phyloP scores from a whole-genome alignment of 2,888 invertebrate species.

The Drosophila monieri region DNA sequence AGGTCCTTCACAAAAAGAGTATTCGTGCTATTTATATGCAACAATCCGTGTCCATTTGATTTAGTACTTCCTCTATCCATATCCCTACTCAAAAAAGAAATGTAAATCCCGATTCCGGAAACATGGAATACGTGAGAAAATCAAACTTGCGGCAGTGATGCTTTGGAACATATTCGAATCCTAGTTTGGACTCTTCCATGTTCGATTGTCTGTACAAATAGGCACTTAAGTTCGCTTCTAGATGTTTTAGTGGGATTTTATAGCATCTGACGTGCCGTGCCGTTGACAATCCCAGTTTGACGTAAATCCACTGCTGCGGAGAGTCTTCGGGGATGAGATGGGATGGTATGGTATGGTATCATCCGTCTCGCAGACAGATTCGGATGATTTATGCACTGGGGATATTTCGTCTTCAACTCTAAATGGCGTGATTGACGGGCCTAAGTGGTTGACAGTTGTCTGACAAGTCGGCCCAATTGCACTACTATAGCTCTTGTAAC shows the following conservation, averaged over 20 bases:
- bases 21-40: too few species aligned
- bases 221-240: slow-evolving; percentile 70
- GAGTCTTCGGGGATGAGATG: slow-evolving; percentile 12
- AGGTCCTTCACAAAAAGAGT: background rate
- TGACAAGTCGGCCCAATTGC: slow-evolving; percentile 79
- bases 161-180: slow-evolving; percentile 38
- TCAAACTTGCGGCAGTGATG: slow-evolving; percentile 60
- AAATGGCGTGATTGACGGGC: slow-evolving; percentile 82
- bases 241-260: slow-evolving; percentile 71
- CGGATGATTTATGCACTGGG: slow-evolving; percentile 73
- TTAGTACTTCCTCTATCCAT: background rate
- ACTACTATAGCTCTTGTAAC: slow-evolving; percentile 58
- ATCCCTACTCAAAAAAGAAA: slow-evolving; percentile 35
- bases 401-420: slow-evolving; percentile 57
- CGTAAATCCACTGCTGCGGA: slow-evolving; percentile 62
- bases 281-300: slow-evolving; percentile 81
- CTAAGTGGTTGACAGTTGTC: slow-evolving; percentile 83
- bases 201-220: slow-evolving; percentile 49
- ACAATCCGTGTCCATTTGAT: background rate
- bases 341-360: slow-evolving; percentile 20
- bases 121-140: slow-evolving; percentile 84
- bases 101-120: slow-evolving; percentile 65
- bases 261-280: slow-evolving; percentile 71
- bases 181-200: slow-evolving; percentile 46
- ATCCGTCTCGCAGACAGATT: slow-evolving; percentile 45